A percentile compares a stretch with the other conserved stretches of the same genome.
Evolutionary conservation across 1,140 invertebrate species (phyloP).

Genomic region (Elysia chlorotica): DNA sequence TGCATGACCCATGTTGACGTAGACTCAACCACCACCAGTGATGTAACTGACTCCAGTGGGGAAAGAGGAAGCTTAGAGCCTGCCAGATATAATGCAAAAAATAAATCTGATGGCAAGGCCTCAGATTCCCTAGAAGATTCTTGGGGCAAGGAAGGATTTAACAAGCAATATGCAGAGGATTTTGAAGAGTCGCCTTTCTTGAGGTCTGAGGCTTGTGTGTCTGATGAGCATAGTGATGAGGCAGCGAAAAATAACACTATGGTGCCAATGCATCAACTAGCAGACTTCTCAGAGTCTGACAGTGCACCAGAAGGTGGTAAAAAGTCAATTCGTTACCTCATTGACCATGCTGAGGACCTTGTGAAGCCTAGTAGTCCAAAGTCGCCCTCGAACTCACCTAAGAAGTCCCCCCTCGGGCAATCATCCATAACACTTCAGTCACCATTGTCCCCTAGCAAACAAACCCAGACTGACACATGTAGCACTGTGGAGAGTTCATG

Average conservation of each 20-base stretch:
- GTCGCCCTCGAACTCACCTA: conserved; percentile 15
- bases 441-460: conserved; percentile 23
- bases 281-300: conserved; percentile 26
- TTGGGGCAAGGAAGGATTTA: neutral
- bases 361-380: conserved; percentile 26
- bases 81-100: neutral
- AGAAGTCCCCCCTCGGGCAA: no score
- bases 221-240: neutral
- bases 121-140: neutral
- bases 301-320: conserved; percentile 31
- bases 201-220: neutral
- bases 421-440: no score
- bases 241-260: neutral
- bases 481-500: conserved; percentile 64
- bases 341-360: conserved; percentile 43
- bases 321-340: conserved; percentile 35
- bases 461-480: conserved; percentile 26
- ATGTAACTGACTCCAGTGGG: conserved; percentile 17
- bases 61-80: conserved; percentile 1
- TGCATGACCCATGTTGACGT: conserved; percentile 31
- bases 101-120: neutral
- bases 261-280: neutral
- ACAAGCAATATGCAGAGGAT: neutral
- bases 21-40: conserved; percentile 29
- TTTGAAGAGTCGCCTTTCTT: neutral